Conservation (phyloP, 1,140 invertebrate genomes). For the Musca domestica region DNA sequence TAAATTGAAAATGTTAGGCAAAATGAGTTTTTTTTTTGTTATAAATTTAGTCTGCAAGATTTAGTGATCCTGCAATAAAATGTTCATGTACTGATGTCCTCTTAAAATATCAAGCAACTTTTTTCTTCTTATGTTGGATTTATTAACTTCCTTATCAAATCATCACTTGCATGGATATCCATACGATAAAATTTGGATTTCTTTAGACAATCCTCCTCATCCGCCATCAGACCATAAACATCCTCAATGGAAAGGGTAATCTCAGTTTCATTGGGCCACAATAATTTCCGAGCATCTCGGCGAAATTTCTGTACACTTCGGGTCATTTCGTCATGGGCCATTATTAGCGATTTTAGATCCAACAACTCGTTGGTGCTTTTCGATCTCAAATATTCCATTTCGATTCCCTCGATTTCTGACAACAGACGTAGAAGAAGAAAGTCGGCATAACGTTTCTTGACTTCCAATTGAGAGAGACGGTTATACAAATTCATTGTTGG, state of each 20-base stretch:
- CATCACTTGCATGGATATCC: conserved; percentile 40
- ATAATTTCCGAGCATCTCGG: conserved; percentile 45
- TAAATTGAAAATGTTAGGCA: too few relatives aligned
- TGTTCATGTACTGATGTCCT: too few relatives aligned
- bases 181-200: conserved; percentile 41
- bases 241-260: conserved; percentile 47
- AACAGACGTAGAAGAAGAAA: conserved; percentile 45
- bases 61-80: too few relatives aligned
- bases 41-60: too few relatives aligned
- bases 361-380: conserved; percentile 30
- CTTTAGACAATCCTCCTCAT: conserved; percentile 38
- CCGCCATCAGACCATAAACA: conserved; percentile 43
- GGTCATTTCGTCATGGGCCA: conserved; percentile 41
- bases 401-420: conserved; percentile 42
- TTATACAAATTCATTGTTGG: conserved; percentile 30
- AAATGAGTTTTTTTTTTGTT: too few relatives aligned
- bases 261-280: conserved; percentile 45
- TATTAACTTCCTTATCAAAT: conserved; percentile 40
- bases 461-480: conserved; percentile 40
- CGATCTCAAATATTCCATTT: conserved; percentile 35
- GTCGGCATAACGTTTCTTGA: conserved; percentile 48
- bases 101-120: too few relatives aligned
- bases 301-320: conserved; percentile 46
- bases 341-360: conserved; percentile 33
- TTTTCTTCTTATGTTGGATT: too few relatives aligned